Evolutionary conservation across 2,113 vertebrate species (phyloP).

Genomic region (Mellivora capensis): DNA sequence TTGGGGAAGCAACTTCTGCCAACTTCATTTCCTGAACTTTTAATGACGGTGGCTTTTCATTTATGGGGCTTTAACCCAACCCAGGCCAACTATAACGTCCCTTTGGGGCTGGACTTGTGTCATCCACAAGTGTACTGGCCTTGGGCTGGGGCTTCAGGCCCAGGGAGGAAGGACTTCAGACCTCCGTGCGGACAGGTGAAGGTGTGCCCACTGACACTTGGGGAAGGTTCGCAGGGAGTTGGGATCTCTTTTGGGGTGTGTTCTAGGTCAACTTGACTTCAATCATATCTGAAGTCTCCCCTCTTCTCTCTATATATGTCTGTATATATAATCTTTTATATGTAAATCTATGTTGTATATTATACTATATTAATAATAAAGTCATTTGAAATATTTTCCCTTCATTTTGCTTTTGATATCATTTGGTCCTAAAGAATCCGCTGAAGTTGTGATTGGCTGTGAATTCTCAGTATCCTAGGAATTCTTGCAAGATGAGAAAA

Average conservation of each 20-base stretch:
- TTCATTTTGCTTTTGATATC: background rate
- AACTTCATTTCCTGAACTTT: background rate
- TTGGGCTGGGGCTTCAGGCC: background rate
- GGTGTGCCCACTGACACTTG: no score
- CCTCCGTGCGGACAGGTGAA: background rate
- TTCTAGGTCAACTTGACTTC: background rate
- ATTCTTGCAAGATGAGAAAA: background rate
- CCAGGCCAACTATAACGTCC: background rate
- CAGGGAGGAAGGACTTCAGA: background rate
- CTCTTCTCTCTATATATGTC: background rate
- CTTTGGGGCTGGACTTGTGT: background rate
- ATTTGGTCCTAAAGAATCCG: background rate
- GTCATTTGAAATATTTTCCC: background rate
- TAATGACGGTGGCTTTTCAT: background rate
- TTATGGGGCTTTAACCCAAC: background rate
- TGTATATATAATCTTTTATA: background rate
- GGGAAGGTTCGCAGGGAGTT: background rate
- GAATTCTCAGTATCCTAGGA: background rate
- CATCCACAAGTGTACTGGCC: background rate
- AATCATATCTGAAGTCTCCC: background rate
- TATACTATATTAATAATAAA: background rate
- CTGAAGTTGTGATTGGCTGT: background rate
- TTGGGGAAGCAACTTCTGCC: background rate
- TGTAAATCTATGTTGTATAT: background rate
- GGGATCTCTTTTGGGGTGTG: background rate